Percentiles rank a stretch among this genome's conserved stretches.
Evolutionary conservation across 2,797 vertebrate species (phyloP).

Genomic region (Dipus sagitta): DNA sequence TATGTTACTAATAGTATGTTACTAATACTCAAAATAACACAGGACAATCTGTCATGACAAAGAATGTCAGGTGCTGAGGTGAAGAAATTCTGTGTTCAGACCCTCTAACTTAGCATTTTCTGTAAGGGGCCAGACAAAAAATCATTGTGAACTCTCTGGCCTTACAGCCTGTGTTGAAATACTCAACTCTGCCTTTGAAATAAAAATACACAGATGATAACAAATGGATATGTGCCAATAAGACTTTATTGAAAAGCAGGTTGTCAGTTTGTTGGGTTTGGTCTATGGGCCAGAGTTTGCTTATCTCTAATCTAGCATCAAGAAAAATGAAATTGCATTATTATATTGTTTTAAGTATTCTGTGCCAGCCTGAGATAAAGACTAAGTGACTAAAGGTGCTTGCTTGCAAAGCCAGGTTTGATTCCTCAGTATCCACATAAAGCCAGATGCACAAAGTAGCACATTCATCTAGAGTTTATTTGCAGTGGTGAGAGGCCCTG

Average conservation of each 20-base stretch:
- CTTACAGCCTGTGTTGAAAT: background rate
- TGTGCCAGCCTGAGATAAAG: too few species aligned
- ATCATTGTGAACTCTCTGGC: background rate
- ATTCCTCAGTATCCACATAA: too few species aligned
- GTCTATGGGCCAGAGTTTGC: rapidly evolving
- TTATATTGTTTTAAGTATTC: background rate
- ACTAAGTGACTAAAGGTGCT: too few species aligned
- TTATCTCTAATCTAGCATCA: background rate
- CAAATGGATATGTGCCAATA: background rate
- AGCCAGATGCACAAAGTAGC: too few species aligned
- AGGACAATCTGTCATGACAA: background rate
- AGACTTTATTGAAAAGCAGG: background rate
- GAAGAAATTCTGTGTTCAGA: background rate
- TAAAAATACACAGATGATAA: rapidly evolving
- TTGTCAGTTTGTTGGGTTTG: background rate
- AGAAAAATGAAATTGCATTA: background rate
- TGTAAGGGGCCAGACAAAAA: background rate
- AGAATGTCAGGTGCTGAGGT: background rate
- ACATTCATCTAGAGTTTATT: too few species aligned
- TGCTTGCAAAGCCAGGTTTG: too few species aligned
- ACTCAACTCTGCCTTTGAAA: background rate
- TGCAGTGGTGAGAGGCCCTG: too few species aligned
- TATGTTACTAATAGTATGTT: background rate
- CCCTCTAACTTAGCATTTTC: background rate
- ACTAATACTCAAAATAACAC: background rate